Conservation (phyloP, 2,888 invertebrate species). For the Leistus spinibarbis region DNA sequence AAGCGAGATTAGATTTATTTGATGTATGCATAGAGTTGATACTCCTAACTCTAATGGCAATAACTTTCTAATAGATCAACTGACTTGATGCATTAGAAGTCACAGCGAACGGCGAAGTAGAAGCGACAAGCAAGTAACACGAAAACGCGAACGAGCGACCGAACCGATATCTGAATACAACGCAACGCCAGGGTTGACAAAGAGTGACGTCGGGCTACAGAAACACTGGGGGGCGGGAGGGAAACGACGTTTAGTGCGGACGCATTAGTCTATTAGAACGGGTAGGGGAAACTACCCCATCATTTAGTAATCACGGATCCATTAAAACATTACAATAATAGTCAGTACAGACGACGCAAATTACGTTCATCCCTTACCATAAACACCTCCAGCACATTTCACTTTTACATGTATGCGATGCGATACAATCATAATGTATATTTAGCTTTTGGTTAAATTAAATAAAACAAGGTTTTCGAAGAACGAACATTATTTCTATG, state of each 20-base stretch:
- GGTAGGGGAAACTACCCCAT: conserved; percentile 52
- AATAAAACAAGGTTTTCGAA: too few relatives aligned
- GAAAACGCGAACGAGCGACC: background rate
- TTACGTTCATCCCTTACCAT: conserved; percentile 11
- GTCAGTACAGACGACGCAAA: conserved; percentile 41
- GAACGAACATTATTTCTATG: too few relatives aligned
- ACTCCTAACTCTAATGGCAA: background rate
- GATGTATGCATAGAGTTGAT: background rate
- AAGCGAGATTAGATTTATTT: too few relatives aligned
- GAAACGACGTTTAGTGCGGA: conserved; percentile 39
- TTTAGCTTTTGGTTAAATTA: background rate
- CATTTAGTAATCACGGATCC: conserved; percentile 55
- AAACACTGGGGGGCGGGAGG: conserved; percentile 15
- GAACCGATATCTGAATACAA: background rate
- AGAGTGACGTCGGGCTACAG: conserved; percentile 9
- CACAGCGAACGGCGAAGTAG: background rate
- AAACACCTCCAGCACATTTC: conserved; percentile 17
- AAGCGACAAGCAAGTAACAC: background rate
- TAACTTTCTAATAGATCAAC: background rate
- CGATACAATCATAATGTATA: background rate
- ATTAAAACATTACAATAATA: conserved; percentile 55
- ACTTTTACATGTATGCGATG: background rate
- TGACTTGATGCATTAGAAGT: background rate
- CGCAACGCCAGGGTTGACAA: background rate
- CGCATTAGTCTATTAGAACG: conserved; percentile 52